A percentile compares a stretch with the other conserved stretches of the same genome.
Conservation (phyloP, 2,113 vertebrate genomes). For the Crotalus tigris region DNA sequence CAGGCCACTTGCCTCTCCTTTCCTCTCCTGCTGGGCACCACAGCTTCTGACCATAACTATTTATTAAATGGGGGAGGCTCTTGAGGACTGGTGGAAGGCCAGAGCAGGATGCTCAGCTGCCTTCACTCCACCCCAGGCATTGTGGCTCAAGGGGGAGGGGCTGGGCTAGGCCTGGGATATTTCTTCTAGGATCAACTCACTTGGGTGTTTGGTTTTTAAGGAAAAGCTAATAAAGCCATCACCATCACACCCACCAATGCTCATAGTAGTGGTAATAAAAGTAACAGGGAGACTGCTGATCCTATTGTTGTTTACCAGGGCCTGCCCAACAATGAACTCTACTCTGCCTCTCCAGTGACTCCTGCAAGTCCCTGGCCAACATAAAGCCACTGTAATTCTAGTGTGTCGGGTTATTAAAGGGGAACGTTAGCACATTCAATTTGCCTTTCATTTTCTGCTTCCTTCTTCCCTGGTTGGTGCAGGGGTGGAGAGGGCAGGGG, state of each 20-base stretch:
- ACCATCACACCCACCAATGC: conserved; percentile 7
- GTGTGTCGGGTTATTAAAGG: conserved; percentile 67
- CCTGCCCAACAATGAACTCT: conserved; percentile 1
- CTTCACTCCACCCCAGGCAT: background rate
- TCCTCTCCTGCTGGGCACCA: conserved; percentile 33
- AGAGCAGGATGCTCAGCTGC: background rate
- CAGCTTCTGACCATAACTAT: conserved; percentile 40
- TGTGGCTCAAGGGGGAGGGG: conserved; percentile 5
- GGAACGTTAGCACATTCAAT: conserved; percentile 62
- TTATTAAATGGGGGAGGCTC: conserved; percentile 41
- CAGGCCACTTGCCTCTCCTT: conserved; percentile 13
- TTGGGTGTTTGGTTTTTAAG: conserved; percentile 44
- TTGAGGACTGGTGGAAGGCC: conserved; percentile 2
- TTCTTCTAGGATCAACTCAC: conserved; percentile 30
- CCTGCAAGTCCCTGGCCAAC: conserved; percentile 28
- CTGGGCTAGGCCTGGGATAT: conserved; percentile 1
- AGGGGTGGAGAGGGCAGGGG: background rate
- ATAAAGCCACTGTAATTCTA: conserved; percentile 49
- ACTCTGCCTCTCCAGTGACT: conserved; percentile 22
- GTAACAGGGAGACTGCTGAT: background rate
- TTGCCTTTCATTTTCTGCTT: conserved; percentile 34
- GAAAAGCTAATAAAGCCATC: conserved; percentile 15
- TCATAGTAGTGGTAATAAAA: conserved; percentile 29
- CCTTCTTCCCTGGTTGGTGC: background rate
- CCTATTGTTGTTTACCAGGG: background rate